phyloP scores from a whole-genome alignment of 2,888 invertebrate genomes.

The Leistus spinibarbis region DNA sequence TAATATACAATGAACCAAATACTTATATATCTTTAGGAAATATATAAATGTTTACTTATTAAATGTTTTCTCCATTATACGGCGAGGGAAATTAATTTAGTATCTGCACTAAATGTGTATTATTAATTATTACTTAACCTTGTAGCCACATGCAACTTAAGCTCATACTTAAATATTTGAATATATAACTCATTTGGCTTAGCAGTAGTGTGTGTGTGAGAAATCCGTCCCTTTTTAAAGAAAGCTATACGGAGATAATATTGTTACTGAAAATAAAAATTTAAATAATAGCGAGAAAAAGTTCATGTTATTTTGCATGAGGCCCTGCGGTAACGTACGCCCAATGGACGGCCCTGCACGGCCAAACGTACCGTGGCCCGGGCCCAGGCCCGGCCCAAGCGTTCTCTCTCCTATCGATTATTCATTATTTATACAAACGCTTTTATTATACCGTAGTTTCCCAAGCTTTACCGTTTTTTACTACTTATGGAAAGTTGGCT shows the following conservation, averaged over 20 bases:
- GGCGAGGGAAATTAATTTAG: no score
- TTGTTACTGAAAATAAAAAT: neutral
- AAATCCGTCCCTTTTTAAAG: no score
- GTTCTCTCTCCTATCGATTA: slow-evolving; percentile 57
- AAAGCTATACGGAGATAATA: neutral
- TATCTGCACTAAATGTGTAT: no score
- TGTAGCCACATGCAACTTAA: no score
- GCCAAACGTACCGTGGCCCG: slow-evolving; percentile 13
- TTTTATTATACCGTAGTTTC: slow-evolving; percentile 55
- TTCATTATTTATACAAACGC: slow-evolving; percentile 59
- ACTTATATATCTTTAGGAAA: no score
- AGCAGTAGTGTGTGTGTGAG: no score
- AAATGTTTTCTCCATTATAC: no score
- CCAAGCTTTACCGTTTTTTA: slow-evolving; percentile 52
- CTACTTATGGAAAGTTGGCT: slow-evolving; percentile 47
- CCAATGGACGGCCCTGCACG: slow-evolving; percentile 9
- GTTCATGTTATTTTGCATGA: neutral
- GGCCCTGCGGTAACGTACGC: slow-evolving; percentile 14
- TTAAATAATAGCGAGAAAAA: neutral
- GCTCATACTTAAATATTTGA: no score
- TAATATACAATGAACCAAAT: neutral
- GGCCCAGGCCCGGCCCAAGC: slow-evolving; percentile 41
- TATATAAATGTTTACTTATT: no score
- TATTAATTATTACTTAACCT: no score
- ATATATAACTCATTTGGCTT: no score